Percentiles rank a stretch among this genome's conserved stretches.
Conservation (phyloP, 2,797 vertebrate genomes). For the Gobionotothen gibberifrons region DNA sequence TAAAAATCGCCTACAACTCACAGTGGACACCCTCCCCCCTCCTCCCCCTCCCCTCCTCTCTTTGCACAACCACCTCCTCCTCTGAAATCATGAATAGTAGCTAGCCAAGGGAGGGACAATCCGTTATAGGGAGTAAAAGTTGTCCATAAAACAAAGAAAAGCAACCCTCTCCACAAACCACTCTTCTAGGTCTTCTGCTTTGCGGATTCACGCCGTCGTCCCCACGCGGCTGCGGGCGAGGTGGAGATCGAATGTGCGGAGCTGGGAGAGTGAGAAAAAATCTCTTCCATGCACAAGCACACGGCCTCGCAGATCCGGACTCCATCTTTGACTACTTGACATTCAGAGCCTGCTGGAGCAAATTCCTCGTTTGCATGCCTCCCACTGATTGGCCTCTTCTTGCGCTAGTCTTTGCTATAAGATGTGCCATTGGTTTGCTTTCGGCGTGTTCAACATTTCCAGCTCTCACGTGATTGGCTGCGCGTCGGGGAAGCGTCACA, state of each 20-base stretch:
- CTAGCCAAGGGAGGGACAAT: constrained; percentile 84
- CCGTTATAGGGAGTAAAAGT: constrained; percentile 76
- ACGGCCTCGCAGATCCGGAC: constrained; percentile 91
- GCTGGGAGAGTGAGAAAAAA: constrained; percentile 60
- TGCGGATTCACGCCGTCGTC: constrained; percentile 52
- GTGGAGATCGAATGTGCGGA: constrained; percentile 32
- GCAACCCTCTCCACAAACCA: constrained; percentile 62
- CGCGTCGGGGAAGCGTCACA: constrained; percentile 72
- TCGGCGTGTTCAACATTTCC: constrained; percentile 87
- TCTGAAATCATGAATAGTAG: constrained; percentile 85
- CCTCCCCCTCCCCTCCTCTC: constrained; percentile 19
- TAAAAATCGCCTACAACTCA: constrained; percentile 80
- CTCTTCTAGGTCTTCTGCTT: constrained; percentile 46
- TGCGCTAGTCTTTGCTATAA: constrained; percentile 89
- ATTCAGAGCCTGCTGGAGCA: constrained; percentile 91
- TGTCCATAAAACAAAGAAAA: constrained; percentile 80
- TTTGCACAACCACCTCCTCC: constrained; percentile 60
- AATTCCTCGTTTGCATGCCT: constrained; percentile 89
- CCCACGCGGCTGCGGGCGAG: constrained; percentile 25
- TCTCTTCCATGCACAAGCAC: constrained; percentile 86
- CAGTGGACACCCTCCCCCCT: constrained; percentile 59
- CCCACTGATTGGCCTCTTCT: constrained; percentile 87
- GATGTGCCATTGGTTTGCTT: constrained; percentile 85
- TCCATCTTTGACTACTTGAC: constrained; percentile 99
- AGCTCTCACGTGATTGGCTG: constrained; percentile 81